Evolutionary conservation across 2,113 vertebrate species (phyloP), one percentile per base, ranked within the genome.

Genomic region (Ctenodactylus gundi): DNA sequence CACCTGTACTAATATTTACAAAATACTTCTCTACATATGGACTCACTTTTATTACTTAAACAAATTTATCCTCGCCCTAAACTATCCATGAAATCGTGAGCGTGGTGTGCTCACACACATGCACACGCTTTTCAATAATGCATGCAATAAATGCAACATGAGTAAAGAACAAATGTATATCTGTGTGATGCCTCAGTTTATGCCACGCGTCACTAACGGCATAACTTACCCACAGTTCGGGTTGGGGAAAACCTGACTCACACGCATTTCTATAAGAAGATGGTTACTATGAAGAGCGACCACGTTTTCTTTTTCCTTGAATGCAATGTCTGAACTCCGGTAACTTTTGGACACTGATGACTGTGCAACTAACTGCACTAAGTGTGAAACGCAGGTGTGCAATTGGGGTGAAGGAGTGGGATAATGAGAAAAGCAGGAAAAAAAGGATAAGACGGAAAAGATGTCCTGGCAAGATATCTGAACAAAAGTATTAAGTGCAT

Each of bases 1-100:
- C 97, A 97, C 95, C 96, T 97, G 96, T 29, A 82, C 81, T 95
- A 91, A 96, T 93, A 94, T 90, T 96, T 88, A 93, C 77, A 14
- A 87, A 93, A 51, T 77, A 90, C 85, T 75, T 96, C 85, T 96
- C 88, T 88, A 60, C 95, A 96, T n/a, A 65, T 70, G 77, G 94
- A 73, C 46, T 82, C 55, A 53, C 31, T 95, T 96, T 82, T 90
- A 92, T 77, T 91, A 81, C 87, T 92, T 90, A 96, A 92, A 91
- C 65, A 94, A 88, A 81, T 90, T 15, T 88, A 90, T 94, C 86
- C 67, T 90, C 51, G 77, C 60, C 11, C 51, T 70, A 88, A 81
- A 94, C n/a, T 64, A 78, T 41, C 53, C 72, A 46, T 62, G 67
- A 82, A 81, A 82, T 93, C 81, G 73, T 36, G 60, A 94, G 86